Evolutionary conservation across 2,797 vertebrate genomes (phyloP), one percentile per base, ranked within the genome.

Genomic region (Cyclura pinguis): DNA sequence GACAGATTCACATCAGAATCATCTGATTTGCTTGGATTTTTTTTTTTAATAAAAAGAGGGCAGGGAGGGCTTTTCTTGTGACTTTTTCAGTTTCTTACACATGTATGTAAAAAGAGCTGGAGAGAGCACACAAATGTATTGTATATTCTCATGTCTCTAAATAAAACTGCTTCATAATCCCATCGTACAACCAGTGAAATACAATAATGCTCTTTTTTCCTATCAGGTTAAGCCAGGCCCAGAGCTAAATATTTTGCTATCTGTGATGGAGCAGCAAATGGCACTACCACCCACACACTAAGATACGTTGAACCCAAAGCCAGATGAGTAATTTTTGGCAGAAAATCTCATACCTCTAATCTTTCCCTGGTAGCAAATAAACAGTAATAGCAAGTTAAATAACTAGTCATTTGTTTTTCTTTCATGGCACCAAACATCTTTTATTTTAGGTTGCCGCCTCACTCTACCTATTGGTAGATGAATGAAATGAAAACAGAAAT

Each of bases 1-100:
- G 96, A 92, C 93, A 94, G 87, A 94, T 84, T 93, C 92, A 95
- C 96, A 92, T 74, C 91, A 90, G 94, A 94, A 92, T 95, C 94
- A 96, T 96, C 94, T 93, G 92, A 87, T 91, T 69, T 0, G 6
- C 80, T 96, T 89, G 84, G 86, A 73, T 38, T 64, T 78, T 50
- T 50, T 50, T 69, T 32, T 67, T 27, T 27, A 29, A 77, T 73
- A 32, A 80, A 87, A 55, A 6, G 47, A 27, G 80, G 22, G 87
- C 38, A 14, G 78, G 24, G 0, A 38, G 80, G 87, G 76, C 91
- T 91, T 95, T 92, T 87, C 85, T 83, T 69, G 62, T n/a, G 78
- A 29, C 69, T 57, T n/a, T 27, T 92, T 90, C 77, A 86, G 42
- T 89, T 93, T 93, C 76, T 95, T 80, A 89, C 81, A 85, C 93